Conservation (phyloP, 1,140 invertebrate genomes). For the Drosophila ananassae region DNA sequence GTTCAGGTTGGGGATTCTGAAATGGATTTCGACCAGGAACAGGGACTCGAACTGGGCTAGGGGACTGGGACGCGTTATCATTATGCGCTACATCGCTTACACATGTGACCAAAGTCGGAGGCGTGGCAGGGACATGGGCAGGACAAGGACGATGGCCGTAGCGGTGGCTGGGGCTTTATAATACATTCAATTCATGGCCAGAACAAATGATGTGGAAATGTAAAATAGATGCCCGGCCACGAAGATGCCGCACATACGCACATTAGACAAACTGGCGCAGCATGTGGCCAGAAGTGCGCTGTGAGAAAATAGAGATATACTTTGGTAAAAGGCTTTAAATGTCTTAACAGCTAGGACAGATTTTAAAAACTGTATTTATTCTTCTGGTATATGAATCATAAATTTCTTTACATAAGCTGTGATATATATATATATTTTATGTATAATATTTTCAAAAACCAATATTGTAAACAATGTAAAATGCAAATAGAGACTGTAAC, state of each 20-base stretch:
- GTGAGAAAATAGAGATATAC: not conserved
- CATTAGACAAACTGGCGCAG: constrained; percentile 46
- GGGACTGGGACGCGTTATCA: constrained; percentile 64
- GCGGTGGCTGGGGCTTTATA: constrained; percentile 53
- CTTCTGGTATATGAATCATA: too few species aligned
- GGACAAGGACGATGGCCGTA: not conserved
- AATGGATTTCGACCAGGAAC: not conserved
- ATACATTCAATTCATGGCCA: constrained; percentile 82
- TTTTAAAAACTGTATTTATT: too few species aligned
- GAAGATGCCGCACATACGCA: constrained; percentile 33
- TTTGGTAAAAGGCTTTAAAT: too few species aligned
- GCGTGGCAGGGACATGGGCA: constrained; percentile 9
- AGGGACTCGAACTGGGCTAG: constrained; percentile 8
- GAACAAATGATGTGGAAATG: constrained; percentile 83
- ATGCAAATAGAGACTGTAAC: not conserved
- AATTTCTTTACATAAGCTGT: too few species aligned
- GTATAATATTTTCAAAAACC: not conserved
- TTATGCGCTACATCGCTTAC: constrained; percentile 79
- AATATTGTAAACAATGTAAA: not conserved
- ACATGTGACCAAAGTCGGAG: constrained; percentile 38
- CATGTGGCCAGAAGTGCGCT: constrained; percentile 42
- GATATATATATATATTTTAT: too few species aligned
- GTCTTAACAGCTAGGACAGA: too few species aligned
- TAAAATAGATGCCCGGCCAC: constrained; percentile 77
- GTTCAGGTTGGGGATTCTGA: constrained; percentile 11